Evolutionary conservation across 92 coral and sea anemone genomes (phyloP), one percentile per base, ranked within the genome.

Genomic region (Diadumene lineata): DNA sequence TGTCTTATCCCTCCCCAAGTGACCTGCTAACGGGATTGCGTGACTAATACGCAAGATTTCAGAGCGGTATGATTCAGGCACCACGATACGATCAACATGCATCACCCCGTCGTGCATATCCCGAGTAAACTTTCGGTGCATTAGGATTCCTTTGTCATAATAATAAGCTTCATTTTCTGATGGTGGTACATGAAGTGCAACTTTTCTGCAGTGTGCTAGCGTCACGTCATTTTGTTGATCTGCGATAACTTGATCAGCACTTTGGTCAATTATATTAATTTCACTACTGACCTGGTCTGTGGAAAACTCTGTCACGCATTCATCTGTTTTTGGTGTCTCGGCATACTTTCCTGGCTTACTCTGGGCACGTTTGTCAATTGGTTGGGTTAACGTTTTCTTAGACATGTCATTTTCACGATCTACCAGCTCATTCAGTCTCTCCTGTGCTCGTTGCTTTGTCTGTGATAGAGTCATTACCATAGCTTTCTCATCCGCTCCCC

Each of bases 81-180:
- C 86, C 30, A 82, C 69, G 10, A 73, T 34, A 10, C 79, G 44
- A 73, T 73, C 79, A 34, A 38, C 55, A 31, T 60, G 46, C 17
- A 26, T 19, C 21, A 34, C 38, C 38, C 69, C 69, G 46, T 73
- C 38, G 46, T 26, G 58, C 32, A 8, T 15, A 33, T 38, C 57
- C 24, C 17, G 22, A 62, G 22, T 30, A 24, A 73, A 43, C 57
- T 73, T 73, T 1, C 79, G 68, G 19, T 73, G 79, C 34, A 60
- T 34, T 11, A 60, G 30, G 17, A 73, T 34, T 13, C 26, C 89
- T 11, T 84, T 44, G 4, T 24, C 13, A 21, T 53, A 81, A 56
- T 84, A 88, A 70, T 88, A 80, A 23, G 86, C 89, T 66, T 84
- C 89, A n/a, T 70, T 48, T 22, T 81, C 86, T 63, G 69, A 55